Conservation (phyloP, 2,113 vertebrate genomes). For the Nannospalax galili region DNA sequence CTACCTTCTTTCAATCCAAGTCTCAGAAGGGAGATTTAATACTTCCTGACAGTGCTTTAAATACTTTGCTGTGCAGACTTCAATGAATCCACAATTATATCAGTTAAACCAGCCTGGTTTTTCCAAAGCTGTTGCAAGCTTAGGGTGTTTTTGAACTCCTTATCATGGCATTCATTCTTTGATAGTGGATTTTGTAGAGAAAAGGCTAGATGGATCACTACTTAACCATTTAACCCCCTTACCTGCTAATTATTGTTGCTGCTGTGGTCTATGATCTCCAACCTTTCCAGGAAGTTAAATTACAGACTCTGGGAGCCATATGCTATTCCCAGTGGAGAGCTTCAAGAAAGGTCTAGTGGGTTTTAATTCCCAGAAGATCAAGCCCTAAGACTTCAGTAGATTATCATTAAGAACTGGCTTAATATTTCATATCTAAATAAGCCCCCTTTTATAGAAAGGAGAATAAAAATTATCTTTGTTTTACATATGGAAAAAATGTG, state of each 20-base stretch:
- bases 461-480: constrained; percentile 56
- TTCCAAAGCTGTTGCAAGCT: constrained; percentile 71
- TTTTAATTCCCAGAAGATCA: constrained; percentile 70
- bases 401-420: constrained; percentile 64
- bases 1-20: constrained; percentile 70
- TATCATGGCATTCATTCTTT: constrained; percentile 58
- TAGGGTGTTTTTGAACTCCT: constrained; percentile 58
- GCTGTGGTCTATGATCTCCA: background rate
- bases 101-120: constrained; percentile 73
- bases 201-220: constrained; percentile 49
- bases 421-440: constrained; percentile 55
- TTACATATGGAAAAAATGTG: constrained; percentile 24
- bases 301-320: constrained; percentile 50
- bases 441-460: constrained; percentile 55
- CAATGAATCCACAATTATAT: constrained; percentile 80
- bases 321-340: constrained; percentile 11
- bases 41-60: constrained; percentile 79
- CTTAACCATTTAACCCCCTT: constrained; percentile 61
- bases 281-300: constrained; percentile 65
- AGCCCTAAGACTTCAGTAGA: constrained; percentile 62
- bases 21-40: constrained; percentile 75
- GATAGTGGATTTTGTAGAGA: constrained; percentile 56
- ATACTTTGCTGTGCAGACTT: constrained; percentile 78
- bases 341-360: constrained; percentile 43
- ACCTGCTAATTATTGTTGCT: constrained; percentile 40